A percentile compares a stretch with the other conserved stretches of the same genome.
phyloP scores from a whole-genome alignment of 2,797 vertebrate genomes.

The Sebastes baramenuke region DNA sequence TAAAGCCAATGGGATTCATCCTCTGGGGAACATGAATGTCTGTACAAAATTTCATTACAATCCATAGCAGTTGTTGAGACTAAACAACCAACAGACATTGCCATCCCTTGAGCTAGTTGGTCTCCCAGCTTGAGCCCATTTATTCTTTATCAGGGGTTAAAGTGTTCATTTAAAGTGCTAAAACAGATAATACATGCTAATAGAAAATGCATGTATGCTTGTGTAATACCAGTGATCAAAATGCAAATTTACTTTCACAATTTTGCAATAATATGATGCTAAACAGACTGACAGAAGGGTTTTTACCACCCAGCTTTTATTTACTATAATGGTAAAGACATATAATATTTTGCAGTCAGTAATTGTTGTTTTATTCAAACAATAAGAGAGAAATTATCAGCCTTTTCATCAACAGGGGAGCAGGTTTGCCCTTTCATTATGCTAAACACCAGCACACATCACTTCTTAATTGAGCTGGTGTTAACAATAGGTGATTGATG shows the following conservation, averaged over 20 bases:
- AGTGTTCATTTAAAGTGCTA: neutral
- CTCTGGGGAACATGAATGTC: neutral
- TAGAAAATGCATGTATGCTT: neutral
- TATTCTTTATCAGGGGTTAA: neutral
- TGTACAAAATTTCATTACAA: neutral
- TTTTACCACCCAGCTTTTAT: neutral
- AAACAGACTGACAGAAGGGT: neutral
- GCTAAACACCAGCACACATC: constrained; percentile 50
- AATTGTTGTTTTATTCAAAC: neutral
- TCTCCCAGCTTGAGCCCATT: neutral
- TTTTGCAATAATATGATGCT: neutral
- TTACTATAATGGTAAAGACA: neutral
- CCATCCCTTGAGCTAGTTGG: neutral
- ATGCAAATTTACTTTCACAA: neutral
- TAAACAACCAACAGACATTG: neutral
- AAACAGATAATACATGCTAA: neutral
- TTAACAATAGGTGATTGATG: constrained; percentile 61
- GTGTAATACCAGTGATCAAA: neutral
- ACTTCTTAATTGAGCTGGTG: constrained; percentile 59
- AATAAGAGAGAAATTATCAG: neutral
- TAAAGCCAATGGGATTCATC: neutral
- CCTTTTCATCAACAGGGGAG: constrained; percentile 34
- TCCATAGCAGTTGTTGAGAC: neutral
- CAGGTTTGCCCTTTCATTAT: constrained; percentile 58
- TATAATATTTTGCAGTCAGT: neutral